Evolutionary conservation across 2,888 invertebrate species (phyloP), one percentile per base, ranked within the genome.

Genomic region (Lasioglossum vierecki): DNA sequence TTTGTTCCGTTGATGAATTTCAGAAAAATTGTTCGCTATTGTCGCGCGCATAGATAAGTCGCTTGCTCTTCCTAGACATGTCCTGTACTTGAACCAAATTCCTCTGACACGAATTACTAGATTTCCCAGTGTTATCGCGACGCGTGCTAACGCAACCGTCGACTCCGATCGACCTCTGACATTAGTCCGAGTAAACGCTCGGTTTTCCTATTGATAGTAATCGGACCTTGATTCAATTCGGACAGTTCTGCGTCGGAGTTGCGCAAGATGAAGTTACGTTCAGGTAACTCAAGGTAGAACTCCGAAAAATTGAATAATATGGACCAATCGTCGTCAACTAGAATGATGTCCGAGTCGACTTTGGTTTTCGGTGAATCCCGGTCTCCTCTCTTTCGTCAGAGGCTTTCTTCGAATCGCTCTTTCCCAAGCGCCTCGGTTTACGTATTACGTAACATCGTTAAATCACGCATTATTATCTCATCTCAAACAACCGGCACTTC

Each of bases 161-260:
- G 53, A 70, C 57, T 57, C 22, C 35, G 53, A 35, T 35, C 71
- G 79, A 83, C 83, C 89, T 86, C 79, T 80, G 46, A 26, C 41
- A n/a, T n/a, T 76, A 70, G 63, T 74, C 74, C 41, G 35, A 35
- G 49, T n/a, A 72, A 79, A 72, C 53, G n/a, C 73, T 70, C 76
- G 66, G 26, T 80, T 22, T 70, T 70, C 44, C 70, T 11, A n/a
- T 71, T 30, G 41, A 39, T 85, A 90, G 68, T 35, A 70, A 71
- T 82, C 41, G 8, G 57, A 39, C 86, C 88, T 90, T 90, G 90
- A 35, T 82, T 75, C 66, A 81, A 35, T 78, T 85, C 82, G 71
- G 35, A 82, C 75, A 44, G 46, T 68, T 60, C 1, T 44, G 68
- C 66, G 80, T 77, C 80, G 85, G n/a, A 39, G 75, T 82, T 73